phyloP scores from a whole-genome alignment of 2,113 vertebrate genomes.

The Vicugna pacos region DNA sequence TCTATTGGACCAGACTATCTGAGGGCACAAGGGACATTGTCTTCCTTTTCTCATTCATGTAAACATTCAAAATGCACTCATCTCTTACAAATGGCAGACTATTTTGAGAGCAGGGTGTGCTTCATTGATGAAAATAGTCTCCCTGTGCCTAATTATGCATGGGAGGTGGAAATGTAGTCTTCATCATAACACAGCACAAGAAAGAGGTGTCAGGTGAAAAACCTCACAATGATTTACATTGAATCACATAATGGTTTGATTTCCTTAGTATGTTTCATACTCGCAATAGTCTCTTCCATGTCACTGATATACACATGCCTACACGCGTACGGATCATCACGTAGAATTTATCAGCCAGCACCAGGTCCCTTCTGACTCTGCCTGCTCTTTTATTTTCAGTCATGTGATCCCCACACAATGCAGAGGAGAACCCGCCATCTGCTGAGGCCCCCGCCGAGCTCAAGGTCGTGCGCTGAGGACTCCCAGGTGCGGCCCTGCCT shows the following conservation, averaged over 20 bases:
- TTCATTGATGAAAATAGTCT: conserved; percentile 27
- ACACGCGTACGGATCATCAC: neutral
- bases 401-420: conserved; percentile 89
- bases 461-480: conserved; percentile 90
- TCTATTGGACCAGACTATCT: neutral
- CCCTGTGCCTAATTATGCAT: neutral
- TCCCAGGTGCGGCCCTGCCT: conserved; percentile 92
- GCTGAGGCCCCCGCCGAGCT: conserved; percentile 88
- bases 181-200: neutral
- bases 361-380: neutral
- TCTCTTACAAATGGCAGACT: neutral
- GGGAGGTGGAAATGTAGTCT: neutral
- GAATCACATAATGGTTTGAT: neutral
- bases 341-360: neutral
- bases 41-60: conserved; percentile 32
- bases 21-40: neutral
- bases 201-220: neutral
- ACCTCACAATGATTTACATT: neutral
- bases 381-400: conserved; percentile 82
- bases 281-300: neutral
- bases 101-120: neutral
- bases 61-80: conserved; percentile 28
- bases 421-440: conserved; percentile 92
- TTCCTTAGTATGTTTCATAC: neutral
- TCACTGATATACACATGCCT: neutral